Conservation (phyloP, 1,140 invertebrate genomes). For the Macrobrachium rosenbergii region DNA sequence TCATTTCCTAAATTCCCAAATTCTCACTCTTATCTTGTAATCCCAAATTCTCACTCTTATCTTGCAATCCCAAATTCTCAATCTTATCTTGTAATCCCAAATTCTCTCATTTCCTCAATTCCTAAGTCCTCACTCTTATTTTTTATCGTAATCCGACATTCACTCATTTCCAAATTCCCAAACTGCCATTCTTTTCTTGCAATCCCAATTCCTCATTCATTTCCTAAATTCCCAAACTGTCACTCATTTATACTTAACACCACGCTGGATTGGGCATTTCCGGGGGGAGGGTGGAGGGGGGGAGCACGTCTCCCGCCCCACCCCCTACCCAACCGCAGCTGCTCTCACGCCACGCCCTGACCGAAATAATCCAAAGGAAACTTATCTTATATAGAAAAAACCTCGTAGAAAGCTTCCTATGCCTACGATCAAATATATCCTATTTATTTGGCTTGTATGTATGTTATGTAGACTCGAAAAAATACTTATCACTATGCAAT, state of each 20-base stretch:
- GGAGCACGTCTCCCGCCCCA: background rate
- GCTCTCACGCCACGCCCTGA: background rate
- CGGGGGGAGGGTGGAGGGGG: background rate
- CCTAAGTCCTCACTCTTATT: background rate
- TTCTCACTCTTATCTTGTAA: no score
- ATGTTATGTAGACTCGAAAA: constrained; percentile 49
- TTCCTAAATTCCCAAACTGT: background rate
- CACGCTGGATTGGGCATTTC: no score
- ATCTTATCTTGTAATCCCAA: background rate
- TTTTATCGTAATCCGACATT: background rate
- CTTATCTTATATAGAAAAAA: constrained; percentile 42
- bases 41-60: no score
- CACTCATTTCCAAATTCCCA: background rate
- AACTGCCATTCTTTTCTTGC: background rate
- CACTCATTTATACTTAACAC: no score
- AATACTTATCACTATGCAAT: constrained; percentile 44
- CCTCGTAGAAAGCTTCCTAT: constrained; percentile 40
- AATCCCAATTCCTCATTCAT: background rate
- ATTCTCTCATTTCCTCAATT: background rate
- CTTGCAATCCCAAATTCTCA: no score
- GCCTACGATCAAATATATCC: constrained; percentile 53
- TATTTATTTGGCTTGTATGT: constrained; percentile 48
- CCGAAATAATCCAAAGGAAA: constrained; percentile 50
- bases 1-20: background rate
- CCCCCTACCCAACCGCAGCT: background rate